Evolutionary conservation across 23 tunicate species (phyloP), one percentile per base, ranked within the genome.

Genomic region (Pegea sp.): DNA sequence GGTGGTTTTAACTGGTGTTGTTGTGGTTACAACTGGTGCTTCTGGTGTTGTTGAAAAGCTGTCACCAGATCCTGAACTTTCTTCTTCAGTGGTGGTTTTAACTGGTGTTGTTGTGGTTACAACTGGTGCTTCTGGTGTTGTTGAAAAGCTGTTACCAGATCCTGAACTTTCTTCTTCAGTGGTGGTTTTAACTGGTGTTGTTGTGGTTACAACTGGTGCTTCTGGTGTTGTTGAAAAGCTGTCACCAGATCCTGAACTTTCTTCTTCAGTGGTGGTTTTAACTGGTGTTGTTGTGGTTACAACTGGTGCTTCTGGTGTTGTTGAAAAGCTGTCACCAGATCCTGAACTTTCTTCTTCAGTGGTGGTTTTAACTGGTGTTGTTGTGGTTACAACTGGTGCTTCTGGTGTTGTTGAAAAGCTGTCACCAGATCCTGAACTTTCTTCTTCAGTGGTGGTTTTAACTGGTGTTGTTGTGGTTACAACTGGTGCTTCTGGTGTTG

Each of bases 1-100:
- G 24, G 90, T 77, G 30, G 70, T 68, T 4, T 79, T 60, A 2
- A 61, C 46, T 3, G 77, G 55, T 7, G 66, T 61, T 25, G 66
- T 29, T 8, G 74, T 68, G 6, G 66, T 68, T 1, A 8, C 49
- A 0, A 7, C 63, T 0, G 63, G 2, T 27, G 30, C 72, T 54
- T 5, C 71, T 6, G 62, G 21, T 28, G 44, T 31, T 2, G 46
- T 38, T 11, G 46, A 8, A n/a, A n/a, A n/a, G n/a, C n/a, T n/a
- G n/a, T n/a, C n/a, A 22, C 24, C 22, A 19, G 22, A 19, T 52
- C 24, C 25, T 5, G 67, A n/a, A 0, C 44, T 30, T 16, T 52
- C 60, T 28, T 52, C 61, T 64, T 60, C 57, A 19, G 57, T 8
- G 2, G 68, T 60, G 29, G 75, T 60, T 43, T 66, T 68, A 26